A percentile compares a stretch with the other conserved stretches of the same genome.
Evolutionary conservation across 2,113 vertebrate genomes (phyloP).

Genomic region (Zosterops pallidus): DNA sequence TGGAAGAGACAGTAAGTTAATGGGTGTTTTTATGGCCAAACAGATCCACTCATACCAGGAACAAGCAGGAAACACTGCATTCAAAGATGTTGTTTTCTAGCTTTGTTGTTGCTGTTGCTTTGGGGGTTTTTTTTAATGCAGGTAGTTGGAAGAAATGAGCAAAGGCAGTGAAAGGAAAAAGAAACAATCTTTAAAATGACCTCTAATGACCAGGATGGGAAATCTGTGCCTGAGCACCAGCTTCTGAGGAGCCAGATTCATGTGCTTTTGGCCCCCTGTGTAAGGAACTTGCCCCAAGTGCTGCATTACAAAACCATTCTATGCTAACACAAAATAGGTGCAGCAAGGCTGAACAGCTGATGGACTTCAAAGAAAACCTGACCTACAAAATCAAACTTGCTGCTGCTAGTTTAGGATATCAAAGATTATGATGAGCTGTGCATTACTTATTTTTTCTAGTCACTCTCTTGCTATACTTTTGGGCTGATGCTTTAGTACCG

Average conservation of each 20-base stretch:
- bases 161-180: conserved; percentile 71
- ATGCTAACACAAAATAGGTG: not conserved
- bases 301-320: not conserved
- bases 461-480: not conserved
- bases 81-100: not conserved
- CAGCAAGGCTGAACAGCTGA: not conserved
- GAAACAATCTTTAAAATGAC: conserved; percentile 37
- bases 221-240: not conserved
- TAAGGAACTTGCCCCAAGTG: not conserved
- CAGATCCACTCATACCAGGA: not conserved
- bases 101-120: not conserved
- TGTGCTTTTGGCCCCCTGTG: not conserved
- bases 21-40: not conserved
- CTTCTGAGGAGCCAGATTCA: not conserved
- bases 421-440: not conserved
- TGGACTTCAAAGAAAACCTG: not conserved
- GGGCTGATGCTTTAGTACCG: not conserved
- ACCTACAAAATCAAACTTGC: not conserved
- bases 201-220: not conserved
- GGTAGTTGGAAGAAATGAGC: not conserved
- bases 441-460: not conserved
- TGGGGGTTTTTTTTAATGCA: not conserved
- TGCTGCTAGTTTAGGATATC: not conserved
- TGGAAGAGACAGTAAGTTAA: not conserved
- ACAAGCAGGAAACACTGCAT: not conserved